phyloP scores from a whole-genome alignment of 2,888 invertebrate genomes.

The Tipula unca region DNA sequence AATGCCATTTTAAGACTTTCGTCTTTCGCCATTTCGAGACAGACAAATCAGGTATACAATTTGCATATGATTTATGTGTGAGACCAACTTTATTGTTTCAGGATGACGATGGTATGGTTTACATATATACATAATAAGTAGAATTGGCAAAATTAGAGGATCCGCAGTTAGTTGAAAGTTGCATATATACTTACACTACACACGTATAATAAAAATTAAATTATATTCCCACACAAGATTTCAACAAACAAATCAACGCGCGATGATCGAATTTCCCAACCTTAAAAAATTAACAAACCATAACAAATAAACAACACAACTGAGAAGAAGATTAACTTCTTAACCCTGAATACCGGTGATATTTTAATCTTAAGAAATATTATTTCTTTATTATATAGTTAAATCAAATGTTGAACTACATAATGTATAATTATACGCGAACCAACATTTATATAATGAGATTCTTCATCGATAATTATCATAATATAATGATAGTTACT shows the following conservation, averaged over 20 bases:
- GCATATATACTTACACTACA: too few species aligned
- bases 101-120: not conserved
- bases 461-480: not conserved
- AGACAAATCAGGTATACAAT: not conserved
- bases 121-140: not conserved
- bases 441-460: not conserved
- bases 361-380: not conserved
- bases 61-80: not conserved
- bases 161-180: not conserved
- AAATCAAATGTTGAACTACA: not conserved
- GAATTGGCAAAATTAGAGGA: not conserved
- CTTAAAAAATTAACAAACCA: not conserved
- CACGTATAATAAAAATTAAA: too few species aligned
- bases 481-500: not conserved
- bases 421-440: not conserved
- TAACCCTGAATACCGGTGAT: not conserved
- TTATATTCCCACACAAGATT: not conserved
- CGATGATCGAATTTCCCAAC: not conserved
- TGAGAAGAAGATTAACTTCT: constrained; percentile 1
- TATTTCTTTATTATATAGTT: not conserved
- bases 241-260: not conserved
- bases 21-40: not conserved
- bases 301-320: not conserved
- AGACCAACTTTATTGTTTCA: not conserved
- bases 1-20: not conserved